These are phyloP conservation scores for Rhegmatorhina hoffmannsi DNA, from an alignment of 2,113 vertebrate species.

Conservation along the genomic window DNA sequence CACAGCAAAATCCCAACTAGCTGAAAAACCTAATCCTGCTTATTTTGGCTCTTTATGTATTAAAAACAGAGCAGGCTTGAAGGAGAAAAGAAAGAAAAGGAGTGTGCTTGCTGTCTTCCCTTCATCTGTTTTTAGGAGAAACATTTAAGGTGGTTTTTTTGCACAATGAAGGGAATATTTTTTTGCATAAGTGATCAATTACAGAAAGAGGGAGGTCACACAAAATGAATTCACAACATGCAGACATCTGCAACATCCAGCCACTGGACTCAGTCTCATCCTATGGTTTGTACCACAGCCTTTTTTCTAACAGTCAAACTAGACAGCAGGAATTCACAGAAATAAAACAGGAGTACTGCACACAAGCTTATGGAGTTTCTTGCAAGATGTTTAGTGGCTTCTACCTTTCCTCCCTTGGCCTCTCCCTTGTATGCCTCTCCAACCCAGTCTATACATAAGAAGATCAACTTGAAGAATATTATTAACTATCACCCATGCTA, in stretches of 20 bases:
- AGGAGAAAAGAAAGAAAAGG: not conserved
- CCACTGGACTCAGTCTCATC: not conserved
- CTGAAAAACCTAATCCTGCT: not conserved
- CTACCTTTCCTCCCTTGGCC: not conserved
- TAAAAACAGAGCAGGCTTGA: not conserved
- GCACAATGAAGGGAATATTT: not conserved
- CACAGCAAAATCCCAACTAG: not conserved
- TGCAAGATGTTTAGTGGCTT: not conserved
- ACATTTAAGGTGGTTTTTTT: not conserved
- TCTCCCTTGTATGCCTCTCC: not conserved
- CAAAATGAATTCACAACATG: not conserved
- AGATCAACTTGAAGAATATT: not conserved
- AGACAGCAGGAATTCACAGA: not conserved
- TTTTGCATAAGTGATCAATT: not conserved
- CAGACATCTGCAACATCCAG: not conserved
- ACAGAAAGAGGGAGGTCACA: not conserved
- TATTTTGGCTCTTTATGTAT: not conserved
- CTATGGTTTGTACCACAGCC: not conserved
- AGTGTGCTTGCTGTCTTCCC: not conserved
- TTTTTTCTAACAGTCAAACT: not conserved
- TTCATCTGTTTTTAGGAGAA: not conserved
- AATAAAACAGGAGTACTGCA: not conserved
- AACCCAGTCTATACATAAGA: not conserved
- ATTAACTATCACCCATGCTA: not conserved
- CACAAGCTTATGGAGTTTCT: not conserved